Percentiles rank a stretch among this genome's conserved stretches.
Conservation (phyloP, 2,797 vertebrate genomes). For the Oreonectes daqikongensis region DNA sequence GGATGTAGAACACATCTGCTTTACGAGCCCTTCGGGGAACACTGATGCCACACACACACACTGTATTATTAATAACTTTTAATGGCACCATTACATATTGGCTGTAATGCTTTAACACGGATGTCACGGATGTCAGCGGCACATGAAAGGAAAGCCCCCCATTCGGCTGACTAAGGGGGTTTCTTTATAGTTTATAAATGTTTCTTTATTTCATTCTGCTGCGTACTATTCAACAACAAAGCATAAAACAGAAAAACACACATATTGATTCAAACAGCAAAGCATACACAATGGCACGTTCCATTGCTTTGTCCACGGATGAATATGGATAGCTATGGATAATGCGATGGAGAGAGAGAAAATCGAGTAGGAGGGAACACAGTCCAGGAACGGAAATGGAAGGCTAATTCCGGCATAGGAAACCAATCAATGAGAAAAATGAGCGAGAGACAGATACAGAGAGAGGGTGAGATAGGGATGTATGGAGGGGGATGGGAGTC, state of each 20-base stretch:
- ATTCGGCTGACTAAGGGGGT: background rate
- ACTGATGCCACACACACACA: slow-evolving; percentile 62
- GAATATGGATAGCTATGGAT: slow-evolving; percentile 22
- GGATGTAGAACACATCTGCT: slow-evolving; percentile 79
- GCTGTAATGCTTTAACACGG: slow-evolving; percentile 72
- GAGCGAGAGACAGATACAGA: slow-evolving; percentile 19
- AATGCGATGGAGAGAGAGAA: slow-evolving; percentile 8
- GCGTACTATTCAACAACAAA: background rate
- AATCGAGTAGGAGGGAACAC: background rate
- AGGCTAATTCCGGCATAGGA: slow-evolving; percentile 49
- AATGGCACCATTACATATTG: slow-evolving; percentile 84
- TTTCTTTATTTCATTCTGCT: slow-evolving; percentile 44
- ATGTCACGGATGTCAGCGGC: slow-evolving; percentile 49
- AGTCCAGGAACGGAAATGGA: slow-evolving; percentile 42
- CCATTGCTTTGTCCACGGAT: slow-evolving; percentile 18
- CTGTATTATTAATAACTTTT: slow-evolving; percentile 88
- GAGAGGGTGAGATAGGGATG: slow-evolving; percentile 30
- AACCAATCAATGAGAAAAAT: slow-evolving; percentile 56
- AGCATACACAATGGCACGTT: background rate
- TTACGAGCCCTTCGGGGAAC: slow-evolving; percentile 72
- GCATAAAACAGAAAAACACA: background rate
- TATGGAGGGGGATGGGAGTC: slow-evolving; percentile 34
- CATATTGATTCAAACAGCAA: background rate
- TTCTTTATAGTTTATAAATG: background rate
- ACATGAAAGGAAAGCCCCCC: slow-evolving; percentile 33